Evolutionary conservation across 2,888 invertebrate genomes (phyloP).

Genomic region (Lasioglossum calceatum): DNA sequence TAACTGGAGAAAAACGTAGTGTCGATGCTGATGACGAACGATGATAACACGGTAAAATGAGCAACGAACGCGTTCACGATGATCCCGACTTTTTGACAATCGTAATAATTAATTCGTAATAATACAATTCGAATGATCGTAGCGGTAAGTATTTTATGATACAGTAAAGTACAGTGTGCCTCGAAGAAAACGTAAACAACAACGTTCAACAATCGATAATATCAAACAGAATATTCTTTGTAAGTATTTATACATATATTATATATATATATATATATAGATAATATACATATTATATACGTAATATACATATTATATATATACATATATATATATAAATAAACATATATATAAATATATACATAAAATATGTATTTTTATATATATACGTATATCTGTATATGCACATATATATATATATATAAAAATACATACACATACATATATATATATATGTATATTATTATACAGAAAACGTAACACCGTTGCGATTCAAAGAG

Average conservation of each 20-base stretch:
- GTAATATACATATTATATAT: constrained; percentile 66
- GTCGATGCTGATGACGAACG: constrained; percentile 48
- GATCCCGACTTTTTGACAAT: constrained; percentile 43
- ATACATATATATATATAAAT: constrained; percentile 76
- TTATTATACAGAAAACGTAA: constrained; percentile 83
- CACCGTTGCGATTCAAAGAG: constrained; percentile 65
- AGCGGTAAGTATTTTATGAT: constrained; percentile 77
- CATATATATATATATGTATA: constrained; percentile 76
- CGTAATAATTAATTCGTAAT: constrained; percentile 59
- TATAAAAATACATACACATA: constrained; percentile 32
- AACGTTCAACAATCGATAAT: constrained; percentile 84
- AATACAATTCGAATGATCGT: constrained; percentile 71
- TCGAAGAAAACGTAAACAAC: constrained; percentile 83
- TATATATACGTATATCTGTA: constrained; percentile 66
- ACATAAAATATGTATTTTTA: constrained; percentile 12
- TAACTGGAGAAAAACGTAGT: constrained; percentile 55
- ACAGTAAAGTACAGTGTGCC: constrained; percentile 84
- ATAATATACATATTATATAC: constrained; percentile 73
- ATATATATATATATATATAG: constrained; percentile 70
- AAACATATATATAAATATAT: constrained; percentile 68
- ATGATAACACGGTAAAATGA: constrained; percentile 46
- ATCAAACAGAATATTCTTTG: constrained; percentile 82
- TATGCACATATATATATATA: constrained; percentile 64
- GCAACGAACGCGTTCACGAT: constrained; percentile 45
- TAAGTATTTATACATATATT: constrained; percentile 72